Evolutionary conservation across 2,113 vertebrate genomes (phyloP), one percentile per base, ranked within the genome.

Genomic region (Megaleporinus macrocephalus): DNA sequence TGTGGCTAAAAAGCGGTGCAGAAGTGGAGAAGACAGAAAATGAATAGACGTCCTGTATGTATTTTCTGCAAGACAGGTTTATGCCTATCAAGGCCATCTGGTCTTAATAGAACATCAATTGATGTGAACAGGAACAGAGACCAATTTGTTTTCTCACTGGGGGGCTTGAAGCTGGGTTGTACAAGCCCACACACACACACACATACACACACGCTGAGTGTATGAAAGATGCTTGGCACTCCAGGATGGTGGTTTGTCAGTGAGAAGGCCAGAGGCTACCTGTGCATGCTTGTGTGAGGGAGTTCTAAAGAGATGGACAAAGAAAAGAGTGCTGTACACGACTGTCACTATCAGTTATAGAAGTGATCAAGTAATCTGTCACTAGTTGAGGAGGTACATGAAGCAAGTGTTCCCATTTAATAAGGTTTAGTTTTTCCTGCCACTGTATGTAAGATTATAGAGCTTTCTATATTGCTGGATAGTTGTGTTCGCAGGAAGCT

Each of bases 121-220:
- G 90, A 91, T 90, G 85, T 90, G 90, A 90, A 89, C 85, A 88
- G 87, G 88, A 87, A 89, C 82, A 83, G 86, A 89, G 84, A 82
- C 84, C 81, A 87, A 88, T 87, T 90, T 90, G 90, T 87, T 91
- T 90, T 87, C 90, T 86, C 88, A 83, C 78, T 83, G 74, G 84
- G 85, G 79, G 86, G 86, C 80, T 86, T 41, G 36, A 76, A 69
- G 75, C 71, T 73, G 78, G 75, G 75, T 83, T 81, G 65, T 83
- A 70, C 62, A 69, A 73, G 72, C 79, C 73, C 69, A 44, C 44
- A 72, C n/a, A 74, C 57, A 36, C 65, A 69, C 33, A 59, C 80
- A 69, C 73, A 59, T 63, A 44, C 80, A 62, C 65, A 62, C 30
- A 62, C 26, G 44, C 68, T 61, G 57, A 77, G 29, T 27, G 30